phyloP scores from a whole-genome alignment of 2,888 invertebrate genomes.

The Achlya flavicornis region DNA sequence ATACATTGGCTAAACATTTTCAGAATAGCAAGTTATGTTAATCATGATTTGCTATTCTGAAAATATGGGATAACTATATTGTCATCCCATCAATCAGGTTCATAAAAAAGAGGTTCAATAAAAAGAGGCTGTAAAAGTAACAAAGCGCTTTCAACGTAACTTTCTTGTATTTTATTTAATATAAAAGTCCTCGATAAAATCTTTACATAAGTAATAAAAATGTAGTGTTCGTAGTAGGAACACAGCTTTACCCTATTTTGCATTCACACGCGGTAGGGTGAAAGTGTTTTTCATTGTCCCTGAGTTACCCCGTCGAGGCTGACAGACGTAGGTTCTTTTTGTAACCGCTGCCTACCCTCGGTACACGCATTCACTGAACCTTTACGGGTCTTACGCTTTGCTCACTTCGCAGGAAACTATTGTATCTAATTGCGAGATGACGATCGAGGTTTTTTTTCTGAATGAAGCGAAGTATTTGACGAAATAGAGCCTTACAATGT shows the following conservation, averaged over 20 bases:
- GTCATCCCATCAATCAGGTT: too few relatives aligned
- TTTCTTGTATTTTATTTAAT: constrained; percentile 40
- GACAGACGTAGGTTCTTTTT: constrained; percentile 65
- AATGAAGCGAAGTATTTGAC: too few relatives aligned
- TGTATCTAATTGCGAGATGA: constrained; percentile 22
- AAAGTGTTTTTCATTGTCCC: constrained; percentile 78
- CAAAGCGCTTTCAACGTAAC: constrained; percentile 19
- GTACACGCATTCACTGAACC: constrained; percentile 47
- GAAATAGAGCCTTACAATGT: too few relatives aligned
- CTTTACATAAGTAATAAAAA: constrained; percentile 51
- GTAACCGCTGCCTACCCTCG: constrained; percentile 46
- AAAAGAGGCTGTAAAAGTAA: too few relatives aligned
- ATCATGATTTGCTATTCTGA: too few relatives aligned
- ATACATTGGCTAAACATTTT: too few relatives aligned
- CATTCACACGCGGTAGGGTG: constrained; percentile 65
- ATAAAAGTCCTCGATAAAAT: constrained; percentile 55
- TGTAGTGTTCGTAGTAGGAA: constrained; percentile 34
- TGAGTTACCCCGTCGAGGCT: constrained; percentile 51
- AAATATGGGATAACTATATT: too few relatives aligned
- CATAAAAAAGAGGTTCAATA: too few relatives aligned
- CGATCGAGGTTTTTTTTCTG: background rate
- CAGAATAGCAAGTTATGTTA: too few relatives aligned
- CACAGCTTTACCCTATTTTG: constrained; percentile 61
- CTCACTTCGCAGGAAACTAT: constrained; percentile 26
- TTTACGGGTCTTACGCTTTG: constrained; percentile 37